Evolutionary conservation across 2,888 invertebrate genomes (phyloP).

Genomic region (Hirtodrosophila trivittata): DNA sequence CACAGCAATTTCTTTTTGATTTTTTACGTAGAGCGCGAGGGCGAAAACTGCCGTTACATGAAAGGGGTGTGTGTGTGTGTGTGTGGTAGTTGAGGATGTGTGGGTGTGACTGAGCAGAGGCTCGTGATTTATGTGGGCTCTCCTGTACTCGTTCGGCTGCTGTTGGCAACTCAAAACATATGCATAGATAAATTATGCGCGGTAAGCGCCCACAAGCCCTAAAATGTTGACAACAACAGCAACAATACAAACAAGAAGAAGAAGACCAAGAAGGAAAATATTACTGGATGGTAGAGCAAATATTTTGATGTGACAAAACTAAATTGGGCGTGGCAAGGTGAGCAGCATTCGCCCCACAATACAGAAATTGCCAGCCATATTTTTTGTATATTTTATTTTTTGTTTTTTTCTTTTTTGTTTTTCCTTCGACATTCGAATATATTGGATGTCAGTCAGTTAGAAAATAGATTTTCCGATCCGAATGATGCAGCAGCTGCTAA

Average conservation of each 20-base stretch:
- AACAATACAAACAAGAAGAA: conserved; percentile 37
- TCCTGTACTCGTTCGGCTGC: conserved; percentile 46
- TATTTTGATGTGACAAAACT: conserved; percentile 76
- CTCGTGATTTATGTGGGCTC: conserved; percentile 55
- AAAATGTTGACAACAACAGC: conserved; percentile 38
- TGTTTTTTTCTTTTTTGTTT: conserved; percentile 11
- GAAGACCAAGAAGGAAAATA: background rate
- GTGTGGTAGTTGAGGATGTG: conserved; percentile 15
- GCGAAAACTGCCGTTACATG: conserved; percentile 51
- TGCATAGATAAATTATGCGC: conserved; percentile 78
- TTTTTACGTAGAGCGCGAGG: conserved; percentile 46
- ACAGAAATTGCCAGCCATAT: conserved; percentile 35
- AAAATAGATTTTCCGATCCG: conserved; percentile 73
- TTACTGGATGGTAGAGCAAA: conserved; percentile 41
- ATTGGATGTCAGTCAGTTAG: conserved; percentile 74
- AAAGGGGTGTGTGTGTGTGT: conserved; percentile 63
- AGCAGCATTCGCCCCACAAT: conserved; percentile 29
- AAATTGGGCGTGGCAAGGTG: conserved; percentile 72
- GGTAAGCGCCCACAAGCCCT: conserved; percentile 72
- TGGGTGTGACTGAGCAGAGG: conserved; percentile 40
- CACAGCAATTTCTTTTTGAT: conserved; percentile 55
- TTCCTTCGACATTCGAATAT: conserved; percentile 52
- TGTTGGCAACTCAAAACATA: conserved; percentile 75
- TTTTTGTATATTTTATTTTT: conserved; percentile 11
- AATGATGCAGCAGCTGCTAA: conserved; percentile 58